A percentile compares a stretch with the other conserved stretches of the same genome.
phyloP scores from a whole-genome alignment of 2,797 vertebrate genomes.

The Pantherophis vulpinus region DNA sequence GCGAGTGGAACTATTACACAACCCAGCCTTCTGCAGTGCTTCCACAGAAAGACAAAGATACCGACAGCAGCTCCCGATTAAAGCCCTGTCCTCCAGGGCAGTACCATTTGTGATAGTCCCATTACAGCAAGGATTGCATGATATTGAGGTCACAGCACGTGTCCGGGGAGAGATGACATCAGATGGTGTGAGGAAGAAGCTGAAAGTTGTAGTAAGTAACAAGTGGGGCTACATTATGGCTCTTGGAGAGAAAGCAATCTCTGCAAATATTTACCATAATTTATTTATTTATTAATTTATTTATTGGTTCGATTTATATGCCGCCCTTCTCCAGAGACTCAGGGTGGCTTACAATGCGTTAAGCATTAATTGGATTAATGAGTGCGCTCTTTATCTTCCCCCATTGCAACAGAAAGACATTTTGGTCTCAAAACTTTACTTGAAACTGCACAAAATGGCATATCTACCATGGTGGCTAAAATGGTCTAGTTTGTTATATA shows the following conservation, averaged over 20 bases:
- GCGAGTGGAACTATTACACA: not conserved
- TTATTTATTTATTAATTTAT: too few species aligned
- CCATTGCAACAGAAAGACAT: too few species aligned
- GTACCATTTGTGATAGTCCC: conserved; percentile 85
- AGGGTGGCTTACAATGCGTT: too few species aligned
- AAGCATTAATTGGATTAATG: not conserved
- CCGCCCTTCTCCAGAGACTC: too few species aligned
- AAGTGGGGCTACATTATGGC: not conserved
- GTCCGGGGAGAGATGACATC: conserved; percentile 39
- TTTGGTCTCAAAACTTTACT: not conserved
- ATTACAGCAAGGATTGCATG: conserved; percentile 75
- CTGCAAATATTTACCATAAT: not conserved
- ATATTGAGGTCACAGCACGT: conserved; percentile 81
- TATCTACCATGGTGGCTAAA: too few species aligned
- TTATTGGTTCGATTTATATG: too few species aligned
- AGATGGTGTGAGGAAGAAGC: conserved; percentile 81
- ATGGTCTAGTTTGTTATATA: too few species aligned
- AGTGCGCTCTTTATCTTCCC: not conserved
- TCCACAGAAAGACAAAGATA: not conserved
- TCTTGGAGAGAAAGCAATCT: not conserved
- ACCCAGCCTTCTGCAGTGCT: not conserved
- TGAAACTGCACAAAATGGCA: too few species aligned
- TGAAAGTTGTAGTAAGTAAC: conserved; percentile 86
- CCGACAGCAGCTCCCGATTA: conserved; percentile 42
- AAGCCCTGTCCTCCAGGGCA: conserved; percentile 64